Evolutionary conservation across 2,797 vertebrate genomes (phyloP), one percentile per base, ranked within the genome.

Genomic region (Odontamblyopus lacepedii): DNA sequence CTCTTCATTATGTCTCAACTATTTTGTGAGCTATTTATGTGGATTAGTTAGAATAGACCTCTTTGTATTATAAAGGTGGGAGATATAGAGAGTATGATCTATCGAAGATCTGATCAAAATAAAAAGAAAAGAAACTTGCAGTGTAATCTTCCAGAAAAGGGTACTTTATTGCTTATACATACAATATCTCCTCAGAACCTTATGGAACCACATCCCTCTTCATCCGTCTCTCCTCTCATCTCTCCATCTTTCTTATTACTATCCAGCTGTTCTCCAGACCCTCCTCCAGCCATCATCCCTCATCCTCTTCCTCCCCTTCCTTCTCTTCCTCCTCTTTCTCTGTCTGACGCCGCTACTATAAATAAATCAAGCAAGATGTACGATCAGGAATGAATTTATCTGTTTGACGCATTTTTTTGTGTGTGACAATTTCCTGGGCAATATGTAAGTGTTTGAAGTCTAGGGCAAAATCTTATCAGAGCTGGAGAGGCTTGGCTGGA

Each of bases 371-470:
- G 81, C 75, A 72, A 76, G 81, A 86, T 91, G 87, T 86, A 83
- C 78, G 85, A 91, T 91, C 89, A 88, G 87, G 87, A 87, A 89
- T 88, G 63, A 89, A 89, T 89, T 87, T 84, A 89, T 91, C 85
- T 77, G 78, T 81, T 80, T 76, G 83, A 87, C 67, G 78, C 3
- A 68, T 71, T 78, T 66, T 77, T 65, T 51, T 51, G 77, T 73
- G 78, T 11, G 70, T 60, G 38, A 90, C 87, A 81, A 84, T 89
- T 91, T 92, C 82, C 83, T 84, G 83, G 83, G 85, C 86, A 88
- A 86, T 91, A 83, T 90, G 89, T 89, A 86, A 88, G 84, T 77
- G 83, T 92, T 91, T 92, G 89, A 92, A 88, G 89, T 91, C 77
- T 71, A 79, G 83, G 88, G 82, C 86, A 83, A 83, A 88, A 87